Percentiles rank a stretch among this genome's conserved stretches.
Conservation (phyloP, 1,140 invertebrate genomes). For the Matsumurasca onukii region DNA sequence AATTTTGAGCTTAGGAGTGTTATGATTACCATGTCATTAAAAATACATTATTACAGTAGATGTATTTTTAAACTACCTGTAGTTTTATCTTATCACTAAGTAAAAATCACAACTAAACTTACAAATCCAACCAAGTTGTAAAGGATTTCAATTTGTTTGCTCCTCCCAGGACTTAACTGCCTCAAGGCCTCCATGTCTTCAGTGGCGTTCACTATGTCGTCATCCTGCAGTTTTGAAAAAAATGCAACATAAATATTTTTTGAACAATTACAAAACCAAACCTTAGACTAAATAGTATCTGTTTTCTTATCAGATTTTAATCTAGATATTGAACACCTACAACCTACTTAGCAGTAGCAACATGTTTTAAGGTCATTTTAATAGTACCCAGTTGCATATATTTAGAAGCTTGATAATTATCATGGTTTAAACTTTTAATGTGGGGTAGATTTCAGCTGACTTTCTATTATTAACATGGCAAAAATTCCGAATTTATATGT, state of each 20-base stretch:
- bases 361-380: too few relatives aligned
- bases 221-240: not conserved
- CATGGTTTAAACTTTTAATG: too few relatives aligned
- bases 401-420: too few relatives aligned
- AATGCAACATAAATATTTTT: not conserved
- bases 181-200: not conserved
- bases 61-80: not conserved
- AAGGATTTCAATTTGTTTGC: slow-evolving; percentile 4
- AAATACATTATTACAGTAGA: not conserved
- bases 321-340: too few relatives aligned
- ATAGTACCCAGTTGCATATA: too few relatives aligned
- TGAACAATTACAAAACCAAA: not conserved
- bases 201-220: not conserved
- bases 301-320: too few relatives aligned
- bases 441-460: too few relatives aligned
- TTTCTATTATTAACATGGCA: too few relatives aligned
- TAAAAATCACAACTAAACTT: not conserved
- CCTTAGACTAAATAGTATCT: not conserved
- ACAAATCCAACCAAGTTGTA: slow-evolving; percentile 6
- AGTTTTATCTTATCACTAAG: not conserved
- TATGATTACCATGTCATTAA: not conserved
- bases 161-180: not conserved
- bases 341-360: too few relatives aligned
- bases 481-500: too few relatives aligned
- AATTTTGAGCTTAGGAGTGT: not conserved